Evolutionary conservation across 2,888 invertebrate genomes (phyloP), one percentile per base, ranked within the genome.

Genomic region (Agrypnus murinus): DNA sequence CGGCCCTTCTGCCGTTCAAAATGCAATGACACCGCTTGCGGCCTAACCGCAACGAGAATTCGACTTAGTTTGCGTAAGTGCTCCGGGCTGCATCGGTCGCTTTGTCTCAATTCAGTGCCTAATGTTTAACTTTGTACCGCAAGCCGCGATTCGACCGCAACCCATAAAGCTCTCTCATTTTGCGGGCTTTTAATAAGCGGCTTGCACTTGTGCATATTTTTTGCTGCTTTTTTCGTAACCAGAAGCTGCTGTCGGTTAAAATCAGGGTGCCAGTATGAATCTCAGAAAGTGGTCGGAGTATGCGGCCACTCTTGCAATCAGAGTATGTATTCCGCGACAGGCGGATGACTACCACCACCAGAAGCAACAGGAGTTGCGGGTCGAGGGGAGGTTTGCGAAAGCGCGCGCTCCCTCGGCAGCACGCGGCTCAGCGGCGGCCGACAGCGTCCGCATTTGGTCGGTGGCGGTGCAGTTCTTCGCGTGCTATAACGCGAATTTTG

Each of bases 301-400:
- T 77, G 63, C 57, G 63, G 69, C 57, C 57, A 64, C 63, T 57
- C 45, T 82, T 82, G 79, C 80, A 80, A 79, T 82, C 77, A 77
- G 74, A 77, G 81, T 59, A 64, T 32, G 66, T 77, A 80, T 80
- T 82, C 81, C 81, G 77, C 80, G 82, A 84, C 81, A 81, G 83
- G 81, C 82, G 83, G 81, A 83, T 82, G 82, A 84, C 81, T 81
- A 82, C 82, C 84, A 84, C 81, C 81, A 82, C 81, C 83, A 83
- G 84, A 85, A 84, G 84, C 84, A 85, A 84, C 84, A 84, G 84
- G 84, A 83, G 81, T 78, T 78, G 79, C 76, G 84, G 84, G 84
- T 84, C 83, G 84, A 85, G 84, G 84, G 86, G 86, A 85, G 86
- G 85, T 84, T 86, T 84, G 86, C 85, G 85, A 86, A 85, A 85